Evolutionary conservation across 2,797 vertebrate genomes (phyloP).

Genomic region (Peromyscus attwateri): DNA sequence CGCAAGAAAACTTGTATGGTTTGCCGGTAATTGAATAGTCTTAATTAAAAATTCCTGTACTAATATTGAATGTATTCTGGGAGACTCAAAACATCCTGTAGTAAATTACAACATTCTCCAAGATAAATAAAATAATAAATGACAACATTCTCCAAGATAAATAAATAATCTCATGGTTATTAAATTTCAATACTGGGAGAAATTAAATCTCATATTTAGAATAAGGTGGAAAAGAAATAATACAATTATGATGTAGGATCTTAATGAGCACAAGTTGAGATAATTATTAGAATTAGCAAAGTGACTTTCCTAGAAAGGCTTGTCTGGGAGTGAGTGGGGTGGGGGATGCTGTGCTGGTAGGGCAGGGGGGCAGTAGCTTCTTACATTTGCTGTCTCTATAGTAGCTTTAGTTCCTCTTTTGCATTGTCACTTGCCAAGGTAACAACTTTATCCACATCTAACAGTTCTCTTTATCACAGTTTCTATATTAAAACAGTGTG

Average conservation of each 20-base stretch:
- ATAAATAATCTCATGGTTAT: not conserved
- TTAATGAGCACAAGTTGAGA: not conserved
- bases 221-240: not conserved
- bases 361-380: not conserved
- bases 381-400: no score
- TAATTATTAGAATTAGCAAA: not conserved
- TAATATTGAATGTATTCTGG: not conserved
- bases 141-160: no score
- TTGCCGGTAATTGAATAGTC: slow-evolving; percentile 40
- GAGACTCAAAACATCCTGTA: not conserved
- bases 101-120: not conserved
- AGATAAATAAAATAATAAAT: not conserved
- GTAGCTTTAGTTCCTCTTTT: not conserved
- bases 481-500: not conserved
- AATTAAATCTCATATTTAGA: not conserved
- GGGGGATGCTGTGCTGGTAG: not conserved
- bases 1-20: not conserved
- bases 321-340: not conserved
- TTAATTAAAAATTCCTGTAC: slow-evolving; percentile 50
- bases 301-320: not conserved
- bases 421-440: not conserved
- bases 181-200: not conserved
- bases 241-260: not conserved
- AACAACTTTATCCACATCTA: not conserved
- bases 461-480: not conserved